phyloP scores from a whole-genome alignment of 1,140 invertebrate species.

The Yoshiicerus persimilis region DNA sequence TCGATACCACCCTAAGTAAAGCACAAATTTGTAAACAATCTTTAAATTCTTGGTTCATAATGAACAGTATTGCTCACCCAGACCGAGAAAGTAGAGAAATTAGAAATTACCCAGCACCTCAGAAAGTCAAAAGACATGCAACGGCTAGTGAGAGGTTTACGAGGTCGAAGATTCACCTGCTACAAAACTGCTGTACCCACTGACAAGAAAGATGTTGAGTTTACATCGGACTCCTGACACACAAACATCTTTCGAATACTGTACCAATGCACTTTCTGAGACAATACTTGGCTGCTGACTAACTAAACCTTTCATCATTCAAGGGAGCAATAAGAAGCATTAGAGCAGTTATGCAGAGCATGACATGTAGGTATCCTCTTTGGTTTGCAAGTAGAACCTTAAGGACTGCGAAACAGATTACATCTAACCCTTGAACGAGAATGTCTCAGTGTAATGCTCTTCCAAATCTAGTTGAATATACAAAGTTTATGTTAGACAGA shows the following conservation, averaged over 20 bases:
- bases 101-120: slow-evolving; percentile 51
- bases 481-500: background rate
- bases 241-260: too few relatives aligned
- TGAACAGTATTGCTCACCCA: slow-evolving; percentile 53
- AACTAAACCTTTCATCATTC: background rate
- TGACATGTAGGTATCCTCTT: background rate
- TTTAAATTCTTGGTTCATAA: slow-evolving; percentile 53
- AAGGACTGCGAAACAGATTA: background rate
- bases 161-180: too few relatives aligned
- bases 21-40: slow-evolving; percentile 52
- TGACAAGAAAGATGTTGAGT: too few relatives aligned
- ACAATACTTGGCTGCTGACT: background rate
- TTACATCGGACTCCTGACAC: too few relatives aligned
- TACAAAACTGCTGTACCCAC: too few relatives aligned
- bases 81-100: slow-evolving; percentile 55
- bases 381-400: background rate
- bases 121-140: slow-evolving; percentile 53
- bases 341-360: background rate
- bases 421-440: background rate
- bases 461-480: background rate
- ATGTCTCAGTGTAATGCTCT: background rate
- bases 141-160: too few relatives aligned
- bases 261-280: too few relatives aligned
- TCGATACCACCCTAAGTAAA: slow-evolving; percentile 53
- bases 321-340: background rate